Evolutionary conservation across 2,797 vertebrate genomes (phyloP), one percentile per base, ranked within the genome.

Genomic region (Liasis olivaceus): DNA sequence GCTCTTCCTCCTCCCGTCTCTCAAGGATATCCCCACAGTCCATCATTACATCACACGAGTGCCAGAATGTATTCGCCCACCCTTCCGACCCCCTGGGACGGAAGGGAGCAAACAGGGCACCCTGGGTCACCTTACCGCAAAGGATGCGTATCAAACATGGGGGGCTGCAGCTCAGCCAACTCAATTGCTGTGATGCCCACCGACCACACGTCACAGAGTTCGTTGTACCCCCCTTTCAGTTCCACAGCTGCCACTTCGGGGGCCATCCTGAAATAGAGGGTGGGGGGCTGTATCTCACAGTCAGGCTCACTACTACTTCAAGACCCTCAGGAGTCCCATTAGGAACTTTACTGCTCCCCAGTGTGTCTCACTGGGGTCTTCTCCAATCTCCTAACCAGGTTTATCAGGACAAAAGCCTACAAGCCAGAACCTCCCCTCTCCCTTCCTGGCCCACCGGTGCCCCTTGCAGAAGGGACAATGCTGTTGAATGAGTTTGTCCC

Each of bases 111-210:
- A 20, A 13, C 2, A 3, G 8, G 4, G 1, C 22, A 20, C 51
- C 14, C 31, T 0, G 9, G 12, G 36, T 13, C 2, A 56, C 69
- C 96, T 92, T 97, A 99, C 98, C 98, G 96, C 64, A 99, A 97
- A 0, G 99, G 98, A 92, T 99, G 99, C 14, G 99, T 97, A 0
- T 99, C 98, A 15, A 99, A 99, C 92, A 99, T 58, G 0, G 99
- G 99, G 0, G 99, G 99, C 96, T 99, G 98, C 0, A 99, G 97
- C 95, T 99, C 99, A 0, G 98, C 98, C 24, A 99, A 97, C 89
- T 99, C 99, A 0, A 99, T 98, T 62, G 99, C 98, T 0, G 99
- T 99, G 97, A 99, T 99, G 87, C 99, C 99, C 94, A 99, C 98
- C 0, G 99, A 99, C 99, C 99, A 99, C 95, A 99, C 97, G 93